Evolutionary conservation across 1,140 invertebrate genomes (phyloP).

Genomic region (Pararge aegeria): DNA sequence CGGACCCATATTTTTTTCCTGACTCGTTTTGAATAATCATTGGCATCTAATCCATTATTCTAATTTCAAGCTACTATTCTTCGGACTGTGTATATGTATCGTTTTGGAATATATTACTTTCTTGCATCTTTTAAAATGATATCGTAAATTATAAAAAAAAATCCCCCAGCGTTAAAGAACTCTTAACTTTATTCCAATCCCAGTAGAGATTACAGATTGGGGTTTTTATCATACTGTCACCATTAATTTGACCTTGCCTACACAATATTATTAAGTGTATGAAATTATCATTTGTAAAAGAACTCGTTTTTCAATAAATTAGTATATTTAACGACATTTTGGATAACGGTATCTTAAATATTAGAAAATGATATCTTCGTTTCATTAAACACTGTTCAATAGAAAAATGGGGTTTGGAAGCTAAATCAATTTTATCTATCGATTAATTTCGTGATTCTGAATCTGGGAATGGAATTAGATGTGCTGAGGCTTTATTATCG

Average conservation of each 20-base stretch:
- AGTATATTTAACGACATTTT: neutral
- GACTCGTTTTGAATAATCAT: too few relatives aligned
- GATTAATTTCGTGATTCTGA: neutral
- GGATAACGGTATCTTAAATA: conserved; percentile 3
- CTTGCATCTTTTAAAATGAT: neutral
- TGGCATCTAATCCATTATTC: neutral
- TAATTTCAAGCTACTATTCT: neutral
- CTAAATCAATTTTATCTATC: conserved; percentile 3
- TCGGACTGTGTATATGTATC: neutral
- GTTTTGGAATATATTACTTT: neutral
- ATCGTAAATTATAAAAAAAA: neutral
- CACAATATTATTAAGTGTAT: neutral
- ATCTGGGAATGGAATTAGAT: too few relatives aligned
- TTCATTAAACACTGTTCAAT: conserved; percentile 7
- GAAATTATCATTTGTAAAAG: neutral
- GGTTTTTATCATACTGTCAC: neutral
- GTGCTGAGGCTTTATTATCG: too few relatives aligned
- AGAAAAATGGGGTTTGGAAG: neutral
- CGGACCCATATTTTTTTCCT: too few relatives aligned
- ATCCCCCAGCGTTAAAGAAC: neutral
- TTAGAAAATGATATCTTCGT: neutral
- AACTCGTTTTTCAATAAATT: neutral
- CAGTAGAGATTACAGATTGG: neutral
- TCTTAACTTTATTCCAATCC: neutral
- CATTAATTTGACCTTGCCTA: neutral